These are phyloP conservation scores for Gastrophryne carolinensis DNA, from an alignment of 2,797 vertebrate species.

Conservation along the genomic window DNA sequence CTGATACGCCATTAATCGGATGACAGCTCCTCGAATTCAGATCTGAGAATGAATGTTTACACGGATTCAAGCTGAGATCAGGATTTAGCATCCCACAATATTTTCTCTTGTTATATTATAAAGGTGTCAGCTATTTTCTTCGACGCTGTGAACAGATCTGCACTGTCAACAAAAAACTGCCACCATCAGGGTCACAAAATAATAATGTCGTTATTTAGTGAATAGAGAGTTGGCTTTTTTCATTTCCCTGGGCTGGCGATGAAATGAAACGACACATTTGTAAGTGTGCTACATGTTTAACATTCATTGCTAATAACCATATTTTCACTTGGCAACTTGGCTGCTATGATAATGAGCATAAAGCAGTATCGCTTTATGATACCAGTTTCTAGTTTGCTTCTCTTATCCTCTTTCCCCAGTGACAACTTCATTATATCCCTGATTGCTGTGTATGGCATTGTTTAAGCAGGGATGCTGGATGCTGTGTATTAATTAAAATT, in stretches of 20 bases:
- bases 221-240: not conserved
- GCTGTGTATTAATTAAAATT: slow-evolving; percentile 5
- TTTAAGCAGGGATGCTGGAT: not conserved
- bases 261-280: slow-evolving; percentile 14
- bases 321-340: slow-evolving; percentile 27
- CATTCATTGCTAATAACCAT: slow-evolving; percentile 35
- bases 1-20: not conserved
- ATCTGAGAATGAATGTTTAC: not conserved
- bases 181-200: not conserved
- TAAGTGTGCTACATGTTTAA: not conserved
- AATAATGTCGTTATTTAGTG: not conserved
- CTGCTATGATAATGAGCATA: slow-evolving; percentile 24
- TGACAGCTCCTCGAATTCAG: not conserved
- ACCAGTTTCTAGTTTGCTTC: slow-evolving; percentile 19
- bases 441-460: not conserved
- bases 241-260: not conserved
- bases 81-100: not conserved
- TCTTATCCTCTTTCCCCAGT: not conserved
- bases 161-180: not conserved
- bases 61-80: not conserved
- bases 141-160: not conserved
- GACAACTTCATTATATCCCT: slow-evolving; percentile 34
- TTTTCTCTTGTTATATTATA: not conserved
- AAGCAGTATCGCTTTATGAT: slow-evolving; percentile 5
- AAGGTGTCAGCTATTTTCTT: not conserved